Percentiles rank a stretch among this genome's conserved stretches.
phyloP scores from a whole-genome alignment of 2,113 vertebrate genomes.

The Macquaria australasica region DNA sequence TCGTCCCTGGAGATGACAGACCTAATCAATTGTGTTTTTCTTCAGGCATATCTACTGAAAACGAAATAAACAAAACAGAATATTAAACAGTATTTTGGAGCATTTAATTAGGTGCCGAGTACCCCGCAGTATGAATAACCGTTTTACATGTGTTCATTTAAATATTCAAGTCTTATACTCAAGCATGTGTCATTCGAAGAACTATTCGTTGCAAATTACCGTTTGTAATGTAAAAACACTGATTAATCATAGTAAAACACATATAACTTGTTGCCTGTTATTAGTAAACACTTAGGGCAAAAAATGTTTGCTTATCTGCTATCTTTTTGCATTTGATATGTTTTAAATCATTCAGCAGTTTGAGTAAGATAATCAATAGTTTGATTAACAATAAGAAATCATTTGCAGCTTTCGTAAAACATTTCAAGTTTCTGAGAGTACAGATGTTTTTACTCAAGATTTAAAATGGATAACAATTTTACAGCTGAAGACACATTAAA shows the following conservation, averaged over 20 bases:
- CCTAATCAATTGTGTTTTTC: constrained; percentile 55
- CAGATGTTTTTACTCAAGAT: neutral
- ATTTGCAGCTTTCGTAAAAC: neutral
- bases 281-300: neutral
- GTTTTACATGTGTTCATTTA: neutral
- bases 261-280: neutral
- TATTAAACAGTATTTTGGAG: constrained; percentile 12
- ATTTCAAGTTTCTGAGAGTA: neutral
- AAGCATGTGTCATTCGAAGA: neutral
- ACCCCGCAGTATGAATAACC: neutral
- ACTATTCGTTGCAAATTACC: neutral
- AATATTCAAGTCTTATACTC: neutral
- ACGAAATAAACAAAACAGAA: constrained; percentile 16
- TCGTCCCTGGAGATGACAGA: constrained; percentile 52
- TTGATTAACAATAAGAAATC: too few relatives aligned
- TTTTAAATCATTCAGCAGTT: neutral
- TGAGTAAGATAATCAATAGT: neutral
- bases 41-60: constrained; percentile 23
- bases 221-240: neutral
- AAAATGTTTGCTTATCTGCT: neutral
- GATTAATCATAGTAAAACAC: neutral
- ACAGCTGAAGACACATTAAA: neutral
- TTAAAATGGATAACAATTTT: neutral
- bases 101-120: neutral
- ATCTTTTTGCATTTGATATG: neutral